Base-by-base conservation (phyloP, 2,888 invertebrate species). In the Steromphala cineraria region DNA sequence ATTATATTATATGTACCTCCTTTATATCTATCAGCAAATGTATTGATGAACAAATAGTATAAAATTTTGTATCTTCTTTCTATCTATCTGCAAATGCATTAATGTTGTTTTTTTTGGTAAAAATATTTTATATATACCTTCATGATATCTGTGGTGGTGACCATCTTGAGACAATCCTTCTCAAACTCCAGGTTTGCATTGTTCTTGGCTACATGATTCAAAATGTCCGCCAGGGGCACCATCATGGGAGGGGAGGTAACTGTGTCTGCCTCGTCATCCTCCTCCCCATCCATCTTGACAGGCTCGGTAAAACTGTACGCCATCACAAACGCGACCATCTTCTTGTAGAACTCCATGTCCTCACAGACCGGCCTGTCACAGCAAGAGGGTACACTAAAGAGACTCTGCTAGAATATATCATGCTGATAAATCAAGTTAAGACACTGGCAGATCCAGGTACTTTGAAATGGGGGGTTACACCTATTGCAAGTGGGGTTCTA, bases 241-340 rank as follows among this genome's bases (percentile, higher is more conserved):
- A 93, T 93, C 90, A 93, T 91, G 2, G 93, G 93, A n/a, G 89
- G 86, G 0, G 89, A 80, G 2, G 76, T 67, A 0, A 81, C 86
- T 15, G 85, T 87, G 15, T 86, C 88, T 53, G 87, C 88, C 15
- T 88, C 89, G 7, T 85, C 88, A n/a, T 89, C 87, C 2, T 86
- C 86, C 15, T 87, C 88, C 7, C 85, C 86, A 15, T 83, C 83
- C 13, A 83, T 83, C 4, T 80, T 81, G 10, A 79, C 80, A 4
- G 92, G 91, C 81, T 93, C 93, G n/a, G 93, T 93, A 84, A 93
- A 93, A 80, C 93, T 93, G 89, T 93, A 93, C 0, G 93, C 92
- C 93, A 93, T 93, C 19, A 93, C 91, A 87, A 93, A 93, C 17
- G 93, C 92, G 13, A 93, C 93, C 91, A 93, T 92, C 83, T 88